Evolutionary conservation across 1,140 invertebrate genomes (phyloP).

Genomic region (Papilio helenus): DNA sequence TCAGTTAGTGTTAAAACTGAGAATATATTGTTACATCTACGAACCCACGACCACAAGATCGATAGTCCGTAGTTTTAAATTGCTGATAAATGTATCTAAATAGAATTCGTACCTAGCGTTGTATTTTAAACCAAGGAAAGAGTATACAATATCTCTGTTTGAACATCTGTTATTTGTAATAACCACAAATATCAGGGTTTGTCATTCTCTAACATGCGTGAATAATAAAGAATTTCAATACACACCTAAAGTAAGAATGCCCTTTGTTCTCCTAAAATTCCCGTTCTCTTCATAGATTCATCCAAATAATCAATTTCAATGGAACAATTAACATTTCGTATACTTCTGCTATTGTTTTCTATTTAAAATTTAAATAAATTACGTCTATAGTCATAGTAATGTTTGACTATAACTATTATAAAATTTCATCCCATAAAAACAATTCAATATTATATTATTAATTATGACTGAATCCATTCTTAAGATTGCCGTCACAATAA

Average conservation of each 20-base stretch:
- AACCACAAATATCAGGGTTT: too few relatives aligned
- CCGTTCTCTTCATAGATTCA: neutral
- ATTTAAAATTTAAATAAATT: neutral
- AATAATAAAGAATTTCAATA: neutral
- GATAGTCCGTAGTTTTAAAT: too few relatives aligned
- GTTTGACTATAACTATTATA: neutral
- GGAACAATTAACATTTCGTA: neutral
- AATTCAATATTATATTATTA: neutral
- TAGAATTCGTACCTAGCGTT: too few relatives aligned
- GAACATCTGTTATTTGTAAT: too few relatives aligned
- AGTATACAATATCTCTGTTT: too few relatives aligned
- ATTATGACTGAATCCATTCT: neutral
- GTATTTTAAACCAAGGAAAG: too few relatives aligned
- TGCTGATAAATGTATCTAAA: too few relatives aligned
- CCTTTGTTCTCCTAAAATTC: neutral
- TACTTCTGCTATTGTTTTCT: neutral
- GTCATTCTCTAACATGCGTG: neutral
- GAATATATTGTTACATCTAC: too few relatives aligned
- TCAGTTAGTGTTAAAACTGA: too few relatives aligned
- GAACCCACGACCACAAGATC: too few relatives aligned
- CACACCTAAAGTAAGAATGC: neutral
- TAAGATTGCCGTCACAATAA: slow-evolving; percentile 7
- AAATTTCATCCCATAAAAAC: neutral
- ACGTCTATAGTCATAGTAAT: neutral
- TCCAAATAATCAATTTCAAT: neutral